Evolutionary conservation across 2,113 vertebrate species (phyloP).

Genomic region (Cephalopterus ornatus): DNA sequence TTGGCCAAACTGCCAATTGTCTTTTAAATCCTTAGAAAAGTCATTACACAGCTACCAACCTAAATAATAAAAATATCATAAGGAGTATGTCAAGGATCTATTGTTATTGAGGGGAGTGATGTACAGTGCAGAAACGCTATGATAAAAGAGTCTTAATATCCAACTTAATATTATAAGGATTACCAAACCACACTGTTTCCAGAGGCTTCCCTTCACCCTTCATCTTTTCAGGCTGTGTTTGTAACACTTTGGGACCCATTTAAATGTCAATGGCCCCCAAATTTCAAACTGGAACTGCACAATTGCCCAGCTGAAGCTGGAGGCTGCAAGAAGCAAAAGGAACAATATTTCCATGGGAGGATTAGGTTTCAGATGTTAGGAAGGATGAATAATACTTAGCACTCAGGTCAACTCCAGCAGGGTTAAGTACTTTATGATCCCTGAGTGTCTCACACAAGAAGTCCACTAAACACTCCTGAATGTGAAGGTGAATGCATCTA

Average conservation of each 20-base stretch:
- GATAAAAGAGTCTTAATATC: slow-evolving; percentile 37
- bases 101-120: slow-evolving; percentile 40
- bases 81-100: slow-evolving; percentile 13
- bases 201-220: not conserved
- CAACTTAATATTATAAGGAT: slow-evolving; percentile 58
- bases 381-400: not conserved
- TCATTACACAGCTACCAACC: slow-evolving; percentile 3
- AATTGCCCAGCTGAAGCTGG: not conserved
- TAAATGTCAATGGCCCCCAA: slow-evolving; percentile 8
- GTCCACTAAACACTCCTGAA: not conserved
- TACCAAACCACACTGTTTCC: slow-evolving; percentile 21
- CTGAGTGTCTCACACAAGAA: not conserved
- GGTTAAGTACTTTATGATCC: not conserved
- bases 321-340: not conserved
- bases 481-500: not conserved
- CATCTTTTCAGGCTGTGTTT: slow-evolving; percentile 4
- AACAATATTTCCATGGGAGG: not conserved
- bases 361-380: not conserved
- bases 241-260: not conserved
- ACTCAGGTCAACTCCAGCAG: not conserved
- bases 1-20: not conserved
- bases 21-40: slow-evolving; percentile 11
- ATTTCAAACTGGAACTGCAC: not conserved
- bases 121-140: not conserved
- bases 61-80: slow-evolving; percentile 52